Evolutionary conservation across 2,113 vertebrate species (phyloP), one percentile per base, ranked within the genome.

Genomic region (Heterotilapia buettikoferi): DNA sequence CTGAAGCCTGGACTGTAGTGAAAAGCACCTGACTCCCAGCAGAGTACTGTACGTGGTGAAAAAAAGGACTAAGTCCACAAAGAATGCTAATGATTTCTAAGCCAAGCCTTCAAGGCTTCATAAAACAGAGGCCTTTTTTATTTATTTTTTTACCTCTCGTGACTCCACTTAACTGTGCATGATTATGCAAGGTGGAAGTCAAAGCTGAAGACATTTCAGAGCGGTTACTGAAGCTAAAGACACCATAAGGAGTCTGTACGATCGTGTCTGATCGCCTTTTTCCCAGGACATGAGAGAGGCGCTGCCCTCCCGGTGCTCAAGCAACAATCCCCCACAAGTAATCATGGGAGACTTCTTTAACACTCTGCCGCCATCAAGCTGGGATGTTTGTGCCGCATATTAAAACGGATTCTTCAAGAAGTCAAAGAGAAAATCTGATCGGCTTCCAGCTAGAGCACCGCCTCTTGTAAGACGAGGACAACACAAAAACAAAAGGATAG

Each of bases 1-100:
- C 79, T 40, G 18, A 6, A 31, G 86, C 80, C 52, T 40, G n/a
- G n/a, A 85, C 68, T 86, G 79, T 89, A 82, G 16, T 56, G 84
- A 87, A 47, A 84, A 92, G 88, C 95, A 94, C 94, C 94, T 95
- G 96, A 96, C 94, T 91, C 52, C 38, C 84, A 82, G 61, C 86
- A 90, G 84, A 71, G 73, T 86, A 90, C 86, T 82, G 83, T 54
- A 87, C 87, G 87, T 63, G 54, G 71, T 83, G 87, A 90, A 43
- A 47, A 53, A 57, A 80, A 57, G 45, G 76, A 50, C 90, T 94
- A 95, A 96, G 86, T 92, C 94, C 54, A 45, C 86, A 91, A 96
- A 90, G 95, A 96, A 96, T 96, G 93, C 90, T 80, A 87, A 90
- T 86, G 61, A 92, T 91, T 92, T 92, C 85, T 93, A 95, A 96